Conservation (phyloP, 2,797 vertebrate genomes). For the Octomys mimax region DNA sequence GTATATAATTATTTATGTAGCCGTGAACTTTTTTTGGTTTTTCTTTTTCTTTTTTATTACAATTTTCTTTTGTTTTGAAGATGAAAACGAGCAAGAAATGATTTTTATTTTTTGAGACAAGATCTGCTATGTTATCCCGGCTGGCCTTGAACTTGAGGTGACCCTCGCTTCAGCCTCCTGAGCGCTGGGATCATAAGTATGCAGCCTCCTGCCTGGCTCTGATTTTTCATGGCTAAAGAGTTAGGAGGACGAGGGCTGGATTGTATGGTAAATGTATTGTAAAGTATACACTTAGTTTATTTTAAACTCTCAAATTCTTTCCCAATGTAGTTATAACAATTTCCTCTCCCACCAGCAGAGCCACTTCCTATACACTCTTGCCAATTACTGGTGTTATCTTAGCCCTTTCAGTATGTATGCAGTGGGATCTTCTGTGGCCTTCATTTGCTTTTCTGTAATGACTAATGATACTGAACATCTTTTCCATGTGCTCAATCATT, state of each 20-base stretch:
- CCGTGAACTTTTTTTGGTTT: background rate
- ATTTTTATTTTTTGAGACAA: background rate
- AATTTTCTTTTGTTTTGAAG: too few relatives aligned
- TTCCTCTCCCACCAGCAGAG: background rate
- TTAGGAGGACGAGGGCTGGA: background rate
- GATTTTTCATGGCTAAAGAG: background rate
- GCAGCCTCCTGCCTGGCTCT: background rate
- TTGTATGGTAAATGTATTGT: background rate
- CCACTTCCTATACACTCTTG: background rate
- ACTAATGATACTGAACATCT: background rate
- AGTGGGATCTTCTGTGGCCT: background rate
- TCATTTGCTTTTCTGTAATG: constrained; percentile 26
- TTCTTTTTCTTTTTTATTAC: too few relatives aligned
- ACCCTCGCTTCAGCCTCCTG: background rate
- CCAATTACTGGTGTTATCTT: background rate
- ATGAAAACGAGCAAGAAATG: too few relatives aligned
- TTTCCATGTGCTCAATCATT: constrained; percentile 9
- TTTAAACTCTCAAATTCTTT: background rate
- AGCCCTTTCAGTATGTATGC: background rate
- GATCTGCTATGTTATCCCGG: background rate
- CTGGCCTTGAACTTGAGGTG: background rate
- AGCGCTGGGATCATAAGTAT: background rate
- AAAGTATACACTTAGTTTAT: background rate
- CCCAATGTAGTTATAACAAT: background rate
- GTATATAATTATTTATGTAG: background rate